phyloP scores from a whole-genome alignment of 2,888 invertebrate genomes.

The Adelognathus sp. region DNA sequence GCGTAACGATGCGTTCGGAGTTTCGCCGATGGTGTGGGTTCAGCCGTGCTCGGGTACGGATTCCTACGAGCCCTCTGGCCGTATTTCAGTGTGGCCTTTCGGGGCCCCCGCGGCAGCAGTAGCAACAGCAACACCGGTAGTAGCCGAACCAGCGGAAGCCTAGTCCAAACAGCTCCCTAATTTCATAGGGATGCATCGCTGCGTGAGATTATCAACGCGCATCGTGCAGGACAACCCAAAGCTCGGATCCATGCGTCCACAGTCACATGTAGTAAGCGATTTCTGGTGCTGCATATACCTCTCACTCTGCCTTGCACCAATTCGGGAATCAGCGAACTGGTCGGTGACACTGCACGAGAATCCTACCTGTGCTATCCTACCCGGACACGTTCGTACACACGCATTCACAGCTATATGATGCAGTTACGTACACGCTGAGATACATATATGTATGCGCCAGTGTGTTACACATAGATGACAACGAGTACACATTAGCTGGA shows the following conservation, averaged over 20 bases:
- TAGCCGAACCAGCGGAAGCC: constrained; percentile 56
- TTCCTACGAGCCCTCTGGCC: constrained; percentile 49
- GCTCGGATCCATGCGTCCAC: constrained; percentile 73
- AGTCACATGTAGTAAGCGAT: constrained; percentile 58
- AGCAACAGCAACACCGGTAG: constrained; percentile 40
- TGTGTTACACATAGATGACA: constrained; percentile 26
- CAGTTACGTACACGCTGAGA: not conserved
- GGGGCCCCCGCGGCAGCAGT: constrained; percentile 66
- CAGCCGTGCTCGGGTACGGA: constrained; percentile 46
- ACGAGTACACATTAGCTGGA: constrained; percentile 55
- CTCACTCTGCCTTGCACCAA: constrained; percentile 8
- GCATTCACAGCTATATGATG: constrained; percentile 3
- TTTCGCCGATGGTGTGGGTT: constrained; percentile 22
- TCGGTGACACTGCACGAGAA: constrained; percentile 35
- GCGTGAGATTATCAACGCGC: constrained; percentile 78
- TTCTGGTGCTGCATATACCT: not conserved
- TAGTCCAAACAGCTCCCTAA: constrained; percentile 74
- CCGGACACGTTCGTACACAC: constrained; percentile 37
- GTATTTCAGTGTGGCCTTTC: constrained; percentile 70
- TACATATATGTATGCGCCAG: not conserved
- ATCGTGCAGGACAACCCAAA: constrained; percentile 69
- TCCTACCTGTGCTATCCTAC: constrained; percentile 2
- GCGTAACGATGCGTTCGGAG: constrained; percentile 46
- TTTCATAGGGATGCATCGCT: constrained; percentile 77
- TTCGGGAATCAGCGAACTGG: constrained; percentile 4